A percentile compares a stretch with the other conserved stretches of the same genome.
phyloP scores from a whole-genome alignment of 2,113 vertebrate genomes.

The Ophiodon elongatus region DNA sequence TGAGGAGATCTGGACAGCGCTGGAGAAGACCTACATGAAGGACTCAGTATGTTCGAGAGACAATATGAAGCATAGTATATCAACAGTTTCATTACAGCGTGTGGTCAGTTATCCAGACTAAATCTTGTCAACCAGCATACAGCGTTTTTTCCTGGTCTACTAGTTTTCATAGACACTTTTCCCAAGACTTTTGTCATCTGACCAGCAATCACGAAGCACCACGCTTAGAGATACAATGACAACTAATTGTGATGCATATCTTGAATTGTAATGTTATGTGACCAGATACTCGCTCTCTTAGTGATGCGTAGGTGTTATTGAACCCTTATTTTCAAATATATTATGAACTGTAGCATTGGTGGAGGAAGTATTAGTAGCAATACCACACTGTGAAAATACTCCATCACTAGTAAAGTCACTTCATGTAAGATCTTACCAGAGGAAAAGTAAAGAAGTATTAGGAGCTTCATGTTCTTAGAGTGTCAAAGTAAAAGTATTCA shows the following conservation, averaged over 20 bases:
- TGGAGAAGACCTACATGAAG: conserved; percentile 88
- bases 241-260: too few relatives aligned
- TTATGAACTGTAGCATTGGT: neutral
- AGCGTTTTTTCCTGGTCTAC: neutral
- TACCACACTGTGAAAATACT: neutral
- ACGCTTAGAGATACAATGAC: too few relatives aligned
- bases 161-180: too few relatives aligned
- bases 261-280: neutral
- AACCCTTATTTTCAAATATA: neutral
- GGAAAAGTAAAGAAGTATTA: neutral
- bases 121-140: neutral
- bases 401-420: too few relatives aligned
- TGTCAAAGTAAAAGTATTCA: too few relatives aligned
- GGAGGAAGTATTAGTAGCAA: neutral
- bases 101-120: neutral
- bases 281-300: neutral
- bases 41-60: conserved; percentile 71
- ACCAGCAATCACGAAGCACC: too few relatives aligned
- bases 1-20: conserved; percentile 83
- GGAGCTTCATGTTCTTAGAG: too few relatives aligned
- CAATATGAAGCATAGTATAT: neutral
- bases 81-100: neutral
- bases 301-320: neutral
- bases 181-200: too few relatives aligned
- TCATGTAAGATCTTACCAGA: too few relatives aligned